Base-by-base conservation (phyloP, 2,113 vertebrate genomes). In the Xenopus tropicalis region DNA sequence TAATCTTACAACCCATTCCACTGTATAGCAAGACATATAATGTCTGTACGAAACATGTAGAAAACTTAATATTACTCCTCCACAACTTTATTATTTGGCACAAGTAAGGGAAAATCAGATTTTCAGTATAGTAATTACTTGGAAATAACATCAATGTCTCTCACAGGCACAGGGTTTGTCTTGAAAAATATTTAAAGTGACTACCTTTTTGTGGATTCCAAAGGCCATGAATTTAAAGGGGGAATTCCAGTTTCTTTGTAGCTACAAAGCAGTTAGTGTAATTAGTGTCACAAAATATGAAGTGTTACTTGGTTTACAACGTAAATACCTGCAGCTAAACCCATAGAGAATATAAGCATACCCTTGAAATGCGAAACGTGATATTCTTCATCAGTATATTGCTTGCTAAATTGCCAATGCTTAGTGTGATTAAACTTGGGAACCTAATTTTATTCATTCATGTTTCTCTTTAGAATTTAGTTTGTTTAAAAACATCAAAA, bases 241-340 rank as follows among this genome's bases (percentile, higher is more conserved):
- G 72, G 72, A 75, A 75, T 75, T 75, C 66, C 57, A 68, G 44
- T 43, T 75, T 69, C 72, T 75, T 75, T 75, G 66, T 75, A 75
- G 72, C 42, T 75, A 75, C 72, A 24, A 75, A 75, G 72, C 72
- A 75, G 72, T 69, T 69, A 75, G 72, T 68, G 72, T 75, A 75
- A 75, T 75, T 69, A 75, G 65, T 75, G 72, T 75, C 72, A 75
- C 65, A 75, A 75, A 75, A 75, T 75, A 68, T 75, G 65, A 75
- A 75, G 72, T 75, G 72, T 75, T 75, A 67, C 72, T 75, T 66
- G 61, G 72, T 75, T 75, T 75, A 75, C 72, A 75, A 75, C 69
- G 72, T 75, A 75, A 75, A 75, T 75, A 75, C 72, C 66, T 75
- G 72, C 46, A 75, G 72, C 66, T 75, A 75, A 69, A 69, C 57